Evolutionary conservation across 2,113 vertebrate genomes (phyloP), one percentile per base, ranked within the genome.

Genomic region (Hyaena hyaena): DNA sequence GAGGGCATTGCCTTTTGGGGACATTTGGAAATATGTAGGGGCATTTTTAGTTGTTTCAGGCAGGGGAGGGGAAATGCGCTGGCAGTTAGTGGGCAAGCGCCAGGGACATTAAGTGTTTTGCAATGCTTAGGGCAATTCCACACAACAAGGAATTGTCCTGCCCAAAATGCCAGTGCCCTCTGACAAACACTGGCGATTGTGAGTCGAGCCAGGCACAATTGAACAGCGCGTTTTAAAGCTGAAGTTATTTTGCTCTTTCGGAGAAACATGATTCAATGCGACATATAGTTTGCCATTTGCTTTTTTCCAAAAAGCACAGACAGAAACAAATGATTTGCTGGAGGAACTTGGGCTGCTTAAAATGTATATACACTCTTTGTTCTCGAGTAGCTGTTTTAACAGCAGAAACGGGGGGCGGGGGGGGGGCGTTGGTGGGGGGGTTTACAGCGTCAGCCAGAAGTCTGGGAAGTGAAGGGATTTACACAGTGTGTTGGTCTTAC

Each of bases 241-340:
- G n/a, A 93, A 92, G 31, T 85, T 89, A 58, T 84, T 93, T 88
- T 96, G 58, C 33, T 84, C 2, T 83, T 81, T 82, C 35, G 85
- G 88, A 69, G 88, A 69, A 94, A 66, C 74, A 61, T 26, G 86
- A 10, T 86, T 88, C 16, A 48, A 76, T 33, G 58, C 69, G 65
- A 91, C 80, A 21, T 86, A n/a, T 55, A 31, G 31, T n/a, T 97
- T 93, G 79, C 45, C 33, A 35, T 88, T 91, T n/a, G 83, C 63
- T 95, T 0, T 21, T 82, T 96, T 91, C 92, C 83, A 63, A 69
- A 74, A 74, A 55, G 83, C 45, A 89, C 2, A 82, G 33, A 58
- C 33, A n/a, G 61, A 85, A 96, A 81, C 83, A 73, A 79, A 33
- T 81, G 35, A 61, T 71, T 71, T 33, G 61, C 43, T 93, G 48